Percentiles rank a stretch among this genome's conserved stretches.
phyloP scores from a whole-genome alignment of 2,888 invertebrate species.

The Hypsopygia costalis region DNA sequence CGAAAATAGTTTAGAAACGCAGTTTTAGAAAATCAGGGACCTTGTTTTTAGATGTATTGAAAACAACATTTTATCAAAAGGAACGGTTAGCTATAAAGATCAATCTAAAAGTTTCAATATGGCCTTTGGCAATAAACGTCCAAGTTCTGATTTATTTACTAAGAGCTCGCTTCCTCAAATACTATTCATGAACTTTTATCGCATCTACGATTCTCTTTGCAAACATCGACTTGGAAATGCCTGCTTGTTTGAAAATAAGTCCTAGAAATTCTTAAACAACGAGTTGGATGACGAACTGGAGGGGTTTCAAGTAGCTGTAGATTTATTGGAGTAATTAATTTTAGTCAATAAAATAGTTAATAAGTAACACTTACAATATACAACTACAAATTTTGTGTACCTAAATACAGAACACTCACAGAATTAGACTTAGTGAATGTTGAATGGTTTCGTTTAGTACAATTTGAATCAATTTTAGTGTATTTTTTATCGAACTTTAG shows the following conservation, averaged over 20 bases:
- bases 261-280: too few species aligned
- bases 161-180: slow-evolving; percentile 16
- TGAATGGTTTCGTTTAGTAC: slow-evolving; percentile 29
- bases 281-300: too few species aligned
- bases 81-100: too few species aligned
- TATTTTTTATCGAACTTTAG: background rate
- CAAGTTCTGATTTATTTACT: background rate
- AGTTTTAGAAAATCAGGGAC: too few species aligned
- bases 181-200: background rate
- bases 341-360: background rate
- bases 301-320: background rate
- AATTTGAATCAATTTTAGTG: slow-evolving; percentile 23
- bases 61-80: too few species aligned
- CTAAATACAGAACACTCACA: background rate
- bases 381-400: background rate
- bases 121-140: too few species aligned
- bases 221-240: background rate
- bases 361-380: background rate
- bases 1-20: too few species aligned
- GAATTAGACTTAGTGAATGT: slow-evolving; percentile 49
- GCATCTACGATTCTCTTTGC: background rate
- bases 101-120: too few species aligned
- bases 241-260: too few species aligned
- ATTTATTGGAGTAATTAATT: too few species aligned
- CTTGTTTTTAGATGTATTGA: too few species aligned